phyloP scores from a whole-genome alignment of 2,113 vertebrate genomes.

The Dendropsophus ebraccatus region DNA sequence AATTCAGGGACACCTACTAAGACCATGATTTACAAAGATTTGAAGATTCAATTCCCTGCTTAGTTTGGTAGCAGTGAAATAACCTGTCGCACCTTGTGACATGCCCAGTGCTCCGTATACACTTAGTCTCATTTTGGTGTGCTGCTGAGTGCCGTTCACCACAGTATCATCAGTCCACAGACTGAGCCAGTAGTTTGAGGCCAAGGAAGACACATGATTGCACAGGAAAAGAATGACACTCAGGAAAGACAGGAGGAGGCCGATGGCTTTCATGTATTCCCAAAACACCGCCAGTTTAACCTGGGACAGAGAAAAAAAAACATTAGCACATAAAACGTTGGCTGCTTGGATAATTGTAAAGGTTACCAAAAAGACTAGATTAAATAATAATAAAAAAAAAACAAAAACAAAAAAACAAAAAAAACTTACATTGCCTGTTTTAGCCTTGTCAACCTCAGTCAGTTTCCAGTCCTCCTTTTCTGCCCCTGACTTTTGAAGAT shows the following conservation, averaged over 20 bases:
- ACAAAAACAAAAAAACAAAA: not conserved
- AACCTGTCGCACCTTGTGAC: slow-evolving; percentile 80
- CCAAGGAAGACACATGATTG: slow-evolving; percentile 82
- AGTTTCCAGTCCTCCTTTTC: slow-evolving; percentile 80
- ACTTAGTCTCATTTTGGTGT: slow-evolving; percentile 80
- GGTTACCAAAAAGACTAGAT: too few species aligned
- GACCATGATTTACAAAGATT: too few species aligned
- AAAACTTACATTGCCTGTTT: slow-evolving; percentile 83
- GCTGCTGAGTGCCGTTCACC: slow-evolving; percentile 87
- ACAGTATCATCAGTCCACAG: slow-evolving; percentile 93
- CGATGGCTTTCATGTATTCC: slow-evolving; percentile 92
- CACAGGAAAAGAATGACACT: slow-evolving; percentile 86
- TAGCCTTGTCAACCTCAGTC: slow-evolving; percentile 86
- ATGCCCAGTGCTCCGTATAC: slow-evolving; percentile 89
- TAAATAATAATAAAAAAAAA: not conserved
- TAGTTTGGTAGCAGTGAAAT: not conserved
- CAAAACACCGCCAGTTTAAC: slow-evolving; percentile 90
- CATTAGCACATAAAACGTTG: too few species aligned
- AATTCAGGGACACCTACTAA: too few species aligned
- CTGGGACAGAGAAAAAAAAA: slow-evolving; percentile 69
- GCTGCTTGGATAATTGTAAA: too few species aligned
- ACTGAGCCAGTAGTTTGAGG: slow-evolving; percentile 96
- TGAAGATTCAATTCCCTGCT: too few species aligned
- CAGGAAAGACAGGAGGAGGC: slow-evolving; percentile 79
- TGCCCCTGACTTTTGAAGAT: slow-evolving; percentile 64